Conservation (phyloP, 2,888 invertebrate species). For the Argyresthia albistria region DNA sequence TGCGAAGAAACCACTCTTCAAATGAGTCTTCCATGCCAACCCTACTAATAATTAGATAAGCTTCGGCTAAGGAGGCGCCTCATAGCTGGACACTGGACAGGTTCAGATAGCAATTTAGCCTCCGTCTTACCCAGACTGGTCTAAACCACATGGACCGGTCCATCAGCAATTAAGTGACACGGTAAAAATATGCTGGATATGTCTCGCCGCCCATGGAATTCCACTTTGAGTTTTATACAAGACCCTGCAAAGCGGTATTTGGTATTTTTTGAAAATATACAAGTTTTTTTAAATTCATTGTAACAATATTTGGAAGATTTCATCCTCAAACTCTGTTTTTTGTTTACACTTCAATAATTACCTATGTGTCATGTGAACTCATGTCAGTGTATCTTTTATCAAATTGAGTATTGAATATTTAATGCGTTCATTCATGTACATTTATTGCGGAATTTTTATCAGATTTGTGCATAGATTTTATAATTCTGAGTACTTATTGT, state of each 20-base stretch:
- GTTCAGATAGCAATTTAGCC: slow-evolving; percentile 51
- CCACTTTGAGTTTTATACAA: background rate
- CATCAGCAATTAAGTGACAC: slow-evolving; percentile 45
- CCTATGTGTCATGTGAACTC: too few species aligned
- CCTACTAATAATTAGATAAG: background rate
- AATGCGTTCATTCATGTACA: too few species aligned
- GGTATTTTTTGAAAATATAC: too few species aligned
- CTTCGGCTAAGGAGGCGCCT: background rate
- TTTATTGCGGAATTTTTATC: too few species aligned
- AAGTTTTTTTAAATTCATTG: background rate
- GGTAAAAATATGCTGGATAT: slow-evolving; percentile 25
- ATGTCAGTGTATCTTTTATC: too few species aligned
- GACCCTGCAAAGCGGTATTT: too few species aligned
- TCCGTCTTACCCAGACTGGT: background rate
- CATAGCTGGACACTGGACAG: slow-evolving; percentile 12
- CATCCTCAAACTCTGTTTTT: background rate
- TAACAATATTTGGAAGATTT: background rate
- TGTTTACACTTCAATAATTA: too few species aligned
- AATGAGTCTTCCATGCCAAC: background rate
- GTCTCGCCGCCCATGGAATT: background rate
- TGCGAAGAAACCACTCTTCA: too few species aligned
- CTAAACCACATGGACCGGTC: slow-evolving; percentile 33
- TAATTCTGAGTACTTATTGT: background rate
- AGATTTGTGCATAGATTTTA: too few species aligned
- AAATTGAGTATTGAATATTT: too few species aligned